These are phyloP conservation scores for Pterobdella sp. DNA, from an alignment of 2,888 invertebrate species.

Conservation along the genomic window DNA sequence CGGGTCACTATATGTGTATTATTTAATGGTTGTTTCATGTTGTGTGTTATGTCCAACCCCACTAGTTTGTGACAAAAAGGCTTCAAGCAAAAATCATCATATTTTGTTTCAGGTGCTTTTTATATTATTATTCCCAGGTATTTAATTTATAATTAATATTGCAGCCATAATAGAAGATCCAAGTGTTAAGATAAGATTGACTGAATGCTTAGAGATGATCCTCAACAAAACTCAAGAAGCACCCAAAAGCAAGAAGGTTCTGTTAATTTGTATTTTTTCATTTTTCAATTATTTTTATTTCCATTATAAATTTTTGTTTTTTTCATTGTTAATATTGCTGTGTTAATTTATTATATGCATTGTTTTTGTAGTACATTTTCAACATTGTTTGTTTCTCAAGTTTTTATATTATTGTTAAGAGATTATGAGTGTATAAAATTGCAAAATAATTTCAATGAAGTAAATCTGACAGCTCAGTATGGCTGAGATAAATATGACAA, in stretches of 20 bases:
- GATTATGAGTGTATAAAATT: no score
- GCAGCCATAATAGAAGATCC: conserved; percentile 62
- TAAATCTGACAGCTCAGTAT: no score
- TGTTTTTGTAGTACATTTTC: no score
- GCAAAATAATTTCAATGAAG: no score
- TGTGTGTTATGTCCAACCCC: background rate
- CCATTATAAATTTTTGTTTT: background rate
- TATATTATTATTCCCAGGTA: background rate
- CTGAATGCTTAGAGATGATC: conserved; percentile 95
- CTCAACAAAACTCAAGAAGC: conserved; percentile 98
- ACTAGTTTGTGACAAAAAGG: background rate
- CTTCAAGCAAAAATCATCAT: background rate
- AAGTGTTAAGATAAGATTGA: conserved; percentile 85
- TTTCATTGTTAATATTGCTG: no score
- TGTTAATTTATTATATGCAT: no score
- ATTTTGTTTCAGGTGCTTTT: background rate
- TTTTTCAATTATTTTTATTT: background rate
- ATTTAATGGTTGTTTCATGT: background rate
- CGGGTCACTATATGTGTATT: conserved; percentile 56
- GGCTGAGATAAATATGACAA: no score
- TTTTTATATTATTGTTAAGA: no score
- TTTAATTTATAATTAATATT: background rate
- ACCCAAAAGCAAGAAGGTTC: conserved; percentile 89
- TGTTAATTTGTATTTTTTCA: background rate
- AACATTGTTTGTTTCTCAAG: no score